Evolutionary conservation across 1,140 invertebrate species (phyloP), one percentile per base, ranked within the genome.

Genomic region (Mercenaria mercenaria): DNA sequence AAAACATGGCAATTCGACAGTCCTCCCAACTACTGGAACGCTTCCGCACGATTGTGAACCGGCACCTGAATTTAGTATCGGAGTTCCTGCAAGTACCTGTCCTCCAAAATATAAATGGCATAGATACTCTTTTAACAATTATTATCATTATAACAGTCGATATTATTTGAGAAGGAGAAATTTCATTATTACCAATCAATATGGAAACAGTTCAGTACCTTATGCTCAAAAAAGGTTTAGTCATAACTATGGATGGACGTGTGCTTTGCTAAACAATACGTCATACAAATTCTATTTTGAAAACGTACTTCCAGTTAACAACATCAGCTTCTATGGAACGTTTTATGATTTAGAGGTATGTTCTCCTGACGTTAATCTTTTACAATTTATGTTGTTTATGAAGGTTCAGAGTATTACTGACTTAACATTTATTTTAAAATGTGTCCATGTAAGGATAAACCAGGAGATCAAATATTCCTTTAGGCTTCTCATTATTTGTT

Each of bases 111-210:
- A 94, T 3, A 93, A 91, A 37, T 93, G 94, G 74, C 91, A 92
- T 72, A 88, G 94, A 74, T 94, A 94, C 61, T 83, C 94, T 47
- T 94, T 94, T 86, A 94, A 94, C 43, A 85, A 93, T 23, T 90
- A n/a, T n/a, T 26, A 8, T 93, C 94, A 11, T 23, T n/a, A 79
- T 90, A 32, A 29, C 23, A 34, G 93, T 93, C 13, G 18, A n/a
- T 1, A n/a, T n/a, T 92, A 92, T 1, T 41, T 95, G 50, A 34
- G 89, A 29, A 88, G 52, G 6, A 94, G 94, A 77, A 43, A 92
- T 39, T 88, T 91, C 4, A 34, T 92, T 3, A 90, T 94, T 50
- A 89, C 74, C 4, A 93, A 93, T 41, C 32, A 77, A 32, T 79
- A 94, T 59, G 94, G 94, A 0, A 90, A 56, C 10, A 84, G 67